Base-by-base conservation (phyloP, 2,113 vertebrate species). In the Urocynchramus pylzowi region DNA sequence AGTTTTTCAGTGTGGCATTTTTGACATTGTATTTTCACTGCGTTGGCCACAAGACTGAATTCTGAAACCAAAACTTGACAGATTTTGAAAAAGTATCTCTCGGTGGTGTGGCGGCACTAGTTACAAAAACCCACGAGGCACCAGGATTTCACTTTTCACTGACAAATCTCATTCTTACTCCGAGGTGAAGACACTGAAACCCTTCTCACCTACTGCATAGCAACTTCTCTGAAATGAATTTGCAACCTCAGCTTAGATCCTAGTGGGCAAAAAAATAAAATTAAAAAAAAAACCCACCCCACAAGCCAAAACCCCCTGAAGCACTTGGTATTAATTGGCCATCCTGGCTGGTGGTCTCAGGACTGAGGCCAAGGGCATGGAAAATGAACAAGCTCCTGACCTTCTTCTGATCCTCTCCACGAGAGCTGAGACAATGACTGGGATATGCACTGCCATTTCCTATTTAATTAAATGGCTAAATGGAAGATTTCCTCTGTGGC, bases 401-500 rank as follows among this genome's bases (percentile, higher is more conserved):
- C 90, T 95, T 71, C 93, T 96, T 96, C 87, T 96, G 95, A 96
- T 96, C 93, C 93, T 97, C 87, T 96, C 92, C 93, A 92, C 14
- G 16, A 97, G 90, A 92, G 85, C 87, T 93, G 95, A 96, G 90
- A 96, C 95, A 95, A 95, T 95, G 96, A 77, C 88, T 95, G 71
- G 93, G 95, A 92, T 93, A 92, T 86, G 96, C 79, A 57, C 88
- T 95, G 93, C 92, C 93, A 95, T 93, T 95, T 96, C 93, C 95
- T 95, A 95, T 97, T 96, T 97, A 95, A 97, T 96, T 96, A 97
- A 96, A 87, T 18, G 7, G 64, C 90, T 96, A 96, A 94, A 96
- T 94, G 88, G 96, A 96, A 96, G 88, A 97, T 94, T 97, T 95
- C 95, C 95, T 97, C 95, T 95, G 92, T 97, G 95, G 88, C 88